Base-by-base conservation (phyloP, 2,888 invertebrate species). In the Lacanobia wlatinum region DNA sequence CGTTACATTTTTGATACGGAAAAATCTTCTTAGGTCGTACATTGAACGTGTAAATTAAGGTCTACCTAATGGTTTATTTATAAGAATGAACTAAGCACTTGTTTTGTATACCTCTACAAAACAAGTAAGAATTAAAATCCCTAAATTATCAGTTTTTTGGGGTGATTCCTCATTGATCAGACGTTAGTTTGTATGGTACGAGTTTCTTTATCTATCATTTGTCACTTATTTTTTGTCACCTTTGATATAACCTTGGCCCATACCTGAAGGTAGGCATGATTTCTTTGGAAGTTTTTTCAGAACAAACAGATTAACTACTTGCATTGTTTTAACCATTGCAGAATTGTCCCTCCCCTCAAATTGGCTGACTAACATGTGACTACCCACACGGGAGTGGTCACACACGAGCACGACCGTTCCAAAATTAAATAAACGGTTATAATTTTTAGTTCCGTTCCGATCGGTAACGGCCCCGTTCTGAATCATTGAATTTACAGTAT, bases 401-500 rank as follows among this genome's bases (percentile, higher is more conserved):
- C 64, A 74, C 70, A 73, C 70, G 70, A 77, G 71, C 62, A 70
- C 68, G 69, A 77, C 76, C 72, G 75, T 73, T 78, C 62, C 71
- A 80, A 84, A 85, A 82, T 82, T 77, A 82, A 82, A 78, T 76
- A 73, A 73, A 85, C 80, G 80, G 82, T 78, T 62, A 80, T 81
- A 80, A 71, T 78, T 87, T 80, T 78, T 65, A 80, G 79, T 82
- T 87, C 87, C 90, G 93, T 93, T 89, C 91, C 90, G 88, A 82
- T 82, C 89, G 74, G 92, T 91, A 89, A 90, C 91, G 84, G 91
- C 83, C 84, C 92, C 92, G 94, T 93, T 94, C 90, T 92, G 91
- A 91, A 87, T 91, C 94, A 93, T 92, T 94, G 89, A 90, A 86
- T 90, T 84, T 87, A 84, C 68, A 61, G 84, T 91, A 92, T 92